Base-by-base conservation (phyloP, 64 coral and sea anemone species). In the Stichodactyla mertensii region DNA sequence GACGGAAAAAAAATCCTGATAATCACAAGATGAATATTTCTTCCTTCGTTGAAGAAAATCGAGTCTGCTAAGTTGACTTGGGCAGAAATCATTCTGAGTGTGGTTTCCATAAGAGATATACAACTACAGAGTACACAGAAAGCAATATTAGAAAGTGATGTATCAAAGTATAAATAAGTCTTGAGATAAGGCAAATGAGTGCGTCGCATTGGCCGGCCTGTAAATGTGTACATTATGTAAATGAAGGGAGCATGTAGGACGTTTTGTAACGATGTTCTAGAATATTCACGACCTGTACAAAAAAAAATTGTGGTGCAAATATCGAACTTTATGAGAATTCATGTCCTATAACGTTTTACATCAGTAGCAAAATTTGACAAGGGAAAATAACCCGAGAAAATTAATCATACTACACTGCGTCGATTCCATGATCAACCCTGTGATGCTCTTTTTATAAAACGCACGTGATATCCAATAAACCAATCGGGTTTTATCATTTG, bases 141-240 rank as follows among this genome's bases (percentile, higher is more conserved):
- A 61, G 14, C 16, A 16, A 69, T n/a, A 22, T n/a, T 69, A n/a
- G n/a, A 20, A 69, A 69, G n/a, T 69, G 64, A 69, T 69, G 64
- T 69, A 69, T 69, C n/a, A 69, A 69, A 69, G 64, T 69, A 69
- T 69, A 69, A 69, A 69, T 69, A 69, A 69, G 64, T 20, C 62
- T 6, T 66, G 62, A 69, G 19, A 69, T 26, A 22, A 69, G 64
- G 18, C 64, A 18, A 69, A 22, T 45, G 64, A 69, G 64, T 79
- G 77, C 28, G 77, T 36, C 51, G 28, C 77, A 18, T 51, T 4
- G 11, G 31, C 77, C 28, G 27, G 77, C 77, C 77, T 84, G 82
- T 84, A 84, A 84, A 84, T 84, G 82, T 84, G 82, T 84, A 84
- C 82, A 84, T 20, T 84, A 61, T 84, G 82, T 84, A 84, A 84